Evolutionary conservation across 1,140 invertebrate species (phyloP).

Genomic region (Hycleus phaleratus): DNA sequence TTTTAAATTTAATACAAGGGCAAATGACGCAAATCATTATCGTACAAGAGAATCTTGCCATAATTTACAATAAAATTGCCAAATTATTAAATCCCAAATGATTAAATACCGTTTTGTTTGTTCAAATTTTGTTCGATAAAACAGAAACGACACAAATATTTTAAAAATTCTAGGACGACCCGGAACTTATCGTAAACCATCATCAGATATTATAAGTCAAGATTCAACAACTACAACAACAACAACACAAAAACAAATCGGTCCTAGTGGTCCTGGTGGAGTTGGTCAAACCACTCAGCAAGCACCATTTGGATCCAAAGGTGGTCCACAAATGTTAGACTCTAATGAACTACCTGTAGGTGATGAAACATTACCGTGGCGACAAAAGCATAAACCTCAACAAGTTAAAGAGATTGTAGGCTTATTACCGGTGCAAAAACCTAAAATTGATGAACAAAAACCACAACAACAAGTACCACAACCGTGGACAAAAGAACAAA

Average conservation of each 20-base stretch:
- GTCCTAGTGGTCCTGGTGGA: constrained; percentile 1
- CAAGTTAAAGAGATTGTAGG: neutral
- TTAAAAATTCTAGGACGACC: constrained; percentile 23
- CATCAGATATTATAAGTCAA: constrained; percentile 19
- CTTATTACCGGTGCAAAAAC: constrained; percentile 15
- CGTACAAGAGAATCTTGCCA: neutral
- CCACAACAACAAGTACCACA: constrained; percentile 23
- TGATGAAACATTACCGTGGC: constrained; percentile 49
- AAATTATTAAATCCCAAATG: too few species aligned
- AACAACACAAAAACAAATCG: constrained; percentile 6
- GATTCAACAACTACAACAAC: constrained; percentile 2
- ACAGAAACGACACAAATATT: neutral
- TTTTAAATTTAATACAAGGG: neutral
- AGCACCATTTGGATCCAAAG: constrained; percentile 20
- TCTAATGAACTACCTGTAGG: constrained; percentile 43
- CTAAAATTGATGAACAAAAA: constrained; percentile 17
- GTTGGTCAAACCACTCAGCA: constrained; percentile 13
- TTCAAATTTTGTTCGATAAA: too few species aligned
- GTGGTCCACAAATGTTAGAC: constrained; percentile 32
- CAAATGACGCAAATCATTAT: neutral
- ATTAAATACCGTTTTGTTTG: too few species aligned
- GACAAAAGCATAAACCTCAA: constrained; percentile 21
- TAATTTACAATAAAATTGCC: too few species aligned
- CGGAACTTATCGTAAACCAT: constrained; percentile 27
- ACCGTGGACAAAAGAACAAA: constrained; percentile 42